Evolutionary conservation across 2,888 invertebrate genomes (phyloP).

Genomic region (Leucoma salicis): DNA sequence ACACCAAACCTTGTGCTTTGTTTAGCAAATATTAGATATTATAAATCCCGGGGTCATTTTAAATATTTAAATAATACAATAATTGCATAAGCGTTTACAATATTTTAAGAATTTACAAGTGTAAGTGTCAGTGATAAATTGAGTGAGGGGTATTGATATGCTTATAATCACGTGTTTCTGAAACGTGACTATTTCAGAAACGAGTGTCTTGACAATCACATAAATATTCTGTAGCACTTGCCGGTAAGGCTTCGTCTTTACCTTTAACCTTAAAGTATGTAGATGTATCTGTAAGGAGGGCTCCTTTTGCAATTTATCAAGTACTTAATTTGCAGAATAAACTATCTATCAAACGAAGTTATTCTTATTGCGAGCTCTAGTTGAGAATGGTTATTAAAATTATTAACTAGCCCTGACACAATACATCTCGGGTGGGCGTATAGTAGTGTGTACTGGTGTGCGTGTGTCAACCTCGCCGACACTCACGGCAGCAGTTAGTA

Average conservation of each 20-base stretch:
- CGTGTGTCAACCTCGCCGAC: conserved; percentile 46
- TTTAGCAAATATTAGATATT: conserved; percentile 34
- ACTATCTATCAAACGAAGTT: conserved; percentile 23
- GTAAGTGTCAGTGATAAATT: too few species aligned
- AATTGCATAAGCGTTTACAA: conserved; percentile 5
- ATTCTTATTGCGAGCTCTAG: conserved; percentile 25
- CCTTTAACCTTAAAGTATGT: conserved; percentile 36
- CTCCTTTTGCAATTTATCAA: conserved; percentile 29
- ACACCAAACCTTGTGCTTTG: conserved; percentile 36
- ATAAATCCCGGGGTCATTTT: conserved; percentile 26
- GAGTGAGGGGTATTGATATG: too few species aligned
- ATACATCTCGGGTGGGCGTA: conserved; percentile 46
- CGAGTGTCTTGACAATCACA: background rate
- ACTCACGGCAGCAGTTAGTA: conserved; percentile 33
- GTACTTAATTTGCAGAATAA: conserved; percentile 22
- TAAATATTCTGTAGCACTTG: conserved; percentile 13
- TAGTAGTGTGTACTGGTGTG: conserved; percentile 41
- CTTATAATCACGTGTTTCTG: background rate
- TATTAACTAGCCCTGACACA: conserved; percentile 63
- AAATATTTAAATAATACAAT: conserved; percentile 26
- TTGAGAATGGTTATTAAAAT: conserved; percentile 41
- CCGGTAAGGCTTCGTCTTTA: conserved; percentile 30
- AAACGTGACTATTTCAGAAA: background rate
- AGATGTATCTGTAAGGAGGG: conserved; percentile 26
- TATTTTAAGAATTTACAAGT: too few species aligned